phyloP scores from a whole-genome alignment of 1,140 invertebrate species.

The Leptonema lineaticorne region DNA sequence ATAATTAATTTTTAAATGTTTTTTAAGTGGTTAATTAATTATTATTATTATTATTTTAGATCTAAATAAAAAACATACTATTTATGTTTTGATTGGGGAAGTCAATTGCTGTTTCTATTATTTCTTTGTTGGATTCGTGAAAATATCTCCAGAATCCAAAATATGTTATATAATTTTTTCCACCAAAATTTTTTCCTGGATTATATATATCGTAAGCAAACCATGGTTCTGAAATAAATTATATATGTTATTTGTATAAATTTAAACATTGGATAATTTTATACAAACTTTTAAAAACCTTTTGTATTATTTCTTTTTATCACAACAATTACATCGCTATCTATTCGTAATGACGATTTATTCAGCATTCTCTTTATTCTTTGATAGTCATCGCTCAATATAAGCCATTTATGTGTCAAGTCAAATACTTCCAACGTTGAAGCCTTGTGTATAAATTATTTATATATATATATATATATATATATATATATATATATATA shows the following conservation, averaged over 20 bases:
- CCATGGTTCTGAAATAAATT: constrained; percentile 33
- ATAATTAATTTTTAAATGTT: not conserved
- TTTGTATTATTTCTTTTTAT: not conserved
- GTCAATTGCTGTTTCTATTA: not conserved
- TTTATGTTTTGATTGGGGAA: not conserved
- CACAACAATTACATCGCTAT: constrained; percentile 26
- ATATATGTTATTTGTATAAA: not conserved
- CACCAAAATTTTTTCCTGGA: constrained; percentile 24
- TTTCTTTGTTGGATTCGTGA: not conserved
- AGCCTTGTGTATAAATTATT: constrained; percentile 17
- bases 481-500: not conserved
- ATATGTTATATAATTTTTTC: constrained; percentile 23
- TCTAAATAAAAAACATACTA: no score
- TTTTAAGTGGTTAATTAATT: not conserved
- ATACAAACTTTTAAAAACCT: not conserved
- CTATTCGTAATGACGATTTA: constrained; percentile 10
- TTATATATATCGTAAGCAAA: constrained; percentile 35
- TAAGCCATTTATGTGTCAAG: constrained; percentile 31
- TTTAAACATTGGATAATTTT: not conserved
- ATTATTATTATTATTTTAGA: not conserved
- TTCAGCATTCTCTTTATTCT: not conserved
- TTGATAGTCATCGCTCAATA: constrained; percentile 23
- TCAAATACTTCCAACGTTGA: constrained; percentile 32
- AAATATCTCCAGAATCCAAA: constrained; percentile 26
- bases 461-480: not conserved